Evolutionary conservation across 2,888 invertebrate species (phyloP).

Genomic region (Pemphredon lugubris): DNA sequence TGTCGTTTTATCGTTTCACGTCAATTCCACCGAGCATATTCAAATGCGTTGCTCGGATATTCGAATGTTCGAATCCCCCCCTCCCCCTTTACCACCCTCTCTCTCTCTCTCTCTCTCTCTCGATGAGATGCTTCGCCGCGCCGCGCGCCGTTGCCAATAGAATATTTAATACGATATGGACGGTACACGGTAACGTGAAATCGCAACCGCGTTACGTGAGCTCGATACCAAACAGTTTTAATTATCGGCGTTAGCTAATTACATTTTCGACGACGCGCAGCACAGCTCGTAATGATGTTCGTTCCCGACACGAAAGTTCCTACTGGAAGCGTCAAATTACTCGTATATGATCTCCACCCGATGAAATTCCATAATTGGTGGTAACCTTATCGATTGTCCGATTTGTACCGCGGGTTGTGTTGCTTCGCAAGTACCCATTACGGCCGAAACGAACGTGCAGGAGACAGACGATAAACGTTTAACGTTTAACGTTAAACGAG

Average conservation of each 20-base stretch:
- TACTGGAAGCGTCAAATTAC: constrained; percentile 49
- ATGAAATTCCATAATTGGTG: constrained; percentile 51
- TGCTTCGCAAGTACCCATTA: constrained; percentile 21
- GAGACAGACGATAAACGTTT: constrained; percentile 25
- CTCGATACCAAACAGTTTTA: constrained; percentile 43
- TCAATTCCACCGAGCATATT: no score
- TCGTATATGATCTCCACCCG: constrained; percentile 44
- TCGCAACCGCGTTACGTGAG: constrained; percentile 39
- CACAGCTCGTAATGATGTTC: constrained; percentile 20
- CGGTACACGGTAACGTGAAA: constrained; percentile 18
- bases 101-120: no score
- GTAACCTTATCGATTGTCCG: constrained; percentile 54
- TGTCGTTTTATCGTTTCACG: no score
- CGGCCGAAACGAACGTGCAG: constrained; percentile 19
- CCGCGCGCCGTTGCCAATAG: constrained; percentile 17
- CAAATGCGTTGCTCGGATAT: no score
- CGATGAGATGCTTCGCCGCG: no score
- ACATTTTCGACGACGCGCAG: constrained; percentile 32
- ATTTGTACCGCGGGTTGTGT: constrained; percentile 44
- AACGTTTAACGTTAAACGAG: no score
- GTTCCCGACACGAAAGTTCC: constrained; percentile 39
- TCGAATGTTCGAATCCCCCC: no score
- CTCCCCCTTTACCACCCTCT: no score
- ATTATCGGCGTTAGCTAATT: constrained; percentile 48
- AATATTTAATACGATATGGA: constrained; percentile 43